Evolutionary conservation across 2,888 invertebrate genomes (phyloP).

Genomic region (Catonia carolina): DNA sequence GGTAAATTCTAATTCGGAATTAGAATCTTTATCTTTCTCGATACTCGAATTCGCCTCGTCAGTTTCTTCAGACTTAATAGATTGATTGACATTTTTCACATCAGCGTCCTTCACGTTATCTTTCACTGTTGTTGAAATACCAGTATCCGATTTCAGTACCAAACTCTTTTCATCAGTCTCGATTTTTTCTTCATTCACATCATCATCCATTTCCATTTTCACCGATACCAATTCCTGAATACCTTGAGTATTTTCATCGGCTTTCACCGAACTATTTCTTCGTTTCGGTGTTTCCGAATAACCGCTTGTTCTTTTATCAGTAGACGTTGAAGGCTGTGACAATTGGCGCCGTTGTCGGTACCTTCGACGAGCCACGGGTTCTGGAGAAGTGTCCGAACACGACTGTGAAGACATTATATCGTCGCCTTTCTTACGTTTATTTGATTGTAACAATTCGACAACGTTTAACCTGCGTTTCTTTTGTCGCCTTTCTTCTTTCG

Average conservation of each 20-base stretch:
- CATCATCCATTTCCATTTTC: neutral
- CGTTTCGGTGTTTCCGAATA: neutral
- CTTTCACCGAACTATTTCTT: neutral
- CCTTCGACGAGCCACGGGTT: neutral
- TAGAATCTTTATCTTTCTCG: too few relatives aligned
- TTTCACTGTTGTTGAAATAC: neutral
- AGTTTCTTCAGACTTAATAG: neutral
- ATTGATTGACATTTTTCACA: neutral
- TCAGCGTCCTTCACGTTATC: neutral
- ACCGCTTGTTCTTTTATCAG: neutral
- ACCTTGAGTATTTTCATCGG: neutral
- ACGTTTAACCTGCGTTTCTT: constrained; percentile 26
- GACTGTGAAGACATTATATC: too few relatives aligned
- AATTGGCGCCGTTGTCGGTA: neutral
- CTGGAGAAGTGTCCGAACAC: too few relatives aligned
- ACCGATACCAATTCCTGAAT: neutral
- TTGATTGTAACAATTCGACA: constrained; percentile 18
- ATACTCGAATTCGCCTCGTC: too few relatives aligned
- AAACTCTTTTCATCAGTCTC: neutral
- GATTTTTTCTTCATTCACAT: neutral
- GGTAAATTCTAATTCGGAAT: too few relatives aligned
- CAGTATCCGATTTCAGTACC: neutral
- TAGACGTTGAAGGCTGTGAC: neutral
- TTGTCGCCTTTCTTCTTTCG: constrained; percentile 32
- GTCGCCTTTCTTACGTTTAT: constrained; percentile 6